Evolutionary conservation across 2,113 vertebrate species (phyloP).

Genomic region (Eclectus roratus): DNA sequence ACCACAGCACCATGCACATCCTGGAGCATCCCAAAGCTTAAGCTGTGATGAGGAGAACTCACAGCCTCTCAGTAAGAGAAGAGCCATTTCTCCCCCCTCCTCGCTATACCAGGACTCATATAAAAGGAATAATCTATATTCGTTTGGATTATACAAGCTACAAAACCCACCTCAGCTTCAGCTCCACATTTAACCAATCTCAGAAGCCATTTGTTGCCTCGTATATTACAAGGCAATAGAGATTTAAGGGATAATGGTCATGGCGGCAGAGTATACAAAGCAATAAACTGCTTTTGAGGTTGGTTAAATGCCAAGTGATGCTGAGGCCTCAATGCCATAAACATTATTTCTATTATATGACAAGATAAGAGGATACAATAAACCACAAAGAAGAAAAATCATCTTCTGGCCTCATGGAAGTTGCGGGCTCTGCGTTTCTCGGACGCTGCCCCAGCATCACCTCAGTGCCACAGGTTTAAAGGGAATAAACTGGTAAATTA

Average conservation of each 20-base stretch:
- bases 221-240: constrained; percentile 75
- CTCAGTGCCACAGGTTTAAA: not conserved
- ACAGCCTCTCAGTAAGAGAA: not conserved
- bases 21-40: not conserved
- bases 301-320: constrained; percentile 78
- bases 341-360: constrained; percentile 78
- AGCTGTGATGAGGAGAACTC: not conserved
- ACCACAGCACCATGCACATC: rapidly evolving
- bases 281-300: constrained; percentile 74
- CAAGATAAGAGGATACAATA: constrained; percentile 76
- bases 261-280: constrained; percentile 63
- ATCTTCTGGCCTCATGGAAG: constrained; percentile 45
- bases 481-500: not conserved
- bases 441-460: not conserved
- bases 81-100: not conserved
- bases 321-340: constrained; percentile 72
- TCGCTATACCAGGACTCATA: not conserved
- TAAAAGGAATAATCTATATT: constrained; percentile 50
- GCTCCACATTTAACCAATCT: constrained; percentile 60
- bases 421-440: constrained; percentile 11
- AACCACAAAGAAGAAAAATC: constrained; percentile 40
- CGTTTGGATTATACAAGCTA: constrained; percentile 48
- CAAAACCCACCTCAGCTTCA: constrained; percentile 67
- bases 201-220: constrained; percentile 69
- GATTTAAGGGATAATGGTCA: constrained; percentile 79